Evolutionary conservation across 2,113 vertebrate species (phyloP), one percentile per base, ranked within the genome.

Genomic region (Lota lota): DNA sequence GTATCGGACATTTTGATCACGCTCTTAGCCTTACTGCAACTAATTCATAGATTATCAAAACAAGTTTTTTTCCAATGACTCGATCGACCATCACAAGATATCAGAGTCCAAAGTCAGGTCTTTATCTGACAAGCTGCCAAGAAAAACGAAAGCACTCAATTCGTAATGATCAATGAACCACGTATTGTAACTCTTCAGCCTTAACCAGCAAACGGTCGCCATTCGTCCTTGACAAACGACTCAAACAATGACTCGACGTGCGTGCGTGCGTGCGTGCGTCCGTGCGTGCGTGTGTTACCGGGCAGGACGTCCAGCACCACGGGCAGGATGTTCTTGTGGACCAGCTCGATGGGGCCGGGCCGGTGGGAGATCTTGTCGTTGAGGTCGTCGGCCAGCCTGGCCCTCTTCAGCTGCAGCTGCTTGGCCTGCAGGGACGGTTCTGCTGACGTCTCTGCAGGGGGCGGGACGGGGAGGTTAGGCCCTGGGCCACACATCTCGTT

Each of bases 391-490:
- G 97, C 97, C 83, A 99, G 82, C 1, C 97, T 93, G 22, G 97
- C 97, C 84, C 97, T 87, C 87, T 99, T 99, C 69, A 99, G 91
- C 90, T 96, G 97, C 86, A 99, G 87, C 91, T 99, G 97, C 83
- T 97, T 99, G 74, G 96, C 96, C 90, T 99, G 97, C 75, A 99
- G 91, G 66, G 97, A 99, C 63, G 97, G 97, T 90, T 99, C 97
- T 28, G 95, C 97, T 2, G 94, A 96, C 54, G 97, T 99, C 85
- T 99, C 97, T 99, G 91, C 53, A 19, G 51, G 68, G 82, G 20
- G 11, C 6, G 8, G 61, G 36, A 33, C n/a, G 36, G 75, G 91
- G 90, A 47, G 28, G 28, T 33, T 6, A 33, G 28, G 2, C 28
- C 28, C 28, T 28, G 28, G 28, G 28, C 28, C 4, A 5, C 28